Conservation (phyloP, 2,113 vertebrate genomes). For the Neomonachus schauinslandi region DNA sequence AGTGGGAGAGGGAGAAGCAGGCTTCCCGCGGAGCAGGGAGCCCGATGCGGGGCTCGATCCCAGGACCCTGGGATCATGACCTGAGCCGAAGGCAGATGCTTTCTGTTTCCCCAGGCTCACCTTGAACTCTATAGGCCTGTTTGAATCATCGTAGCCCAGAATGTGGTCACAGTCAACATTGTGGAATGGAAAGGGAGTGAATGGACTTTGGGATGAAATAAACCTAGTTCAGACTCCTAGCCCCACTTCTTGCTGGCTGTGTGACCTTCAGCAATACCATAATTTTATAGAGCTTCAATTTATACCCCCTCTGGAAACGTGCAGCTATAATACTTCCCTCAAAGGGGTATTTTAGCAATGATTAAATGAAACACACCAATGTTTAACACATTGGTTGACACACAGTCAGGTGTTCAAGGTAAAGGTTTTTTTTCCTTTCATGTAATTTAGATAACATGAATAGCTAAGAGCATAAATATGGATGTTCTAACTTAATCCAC, state of each 20-base stretch:
- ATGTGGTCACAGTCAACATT: not conserved
- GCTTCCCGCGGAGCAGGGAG: too few species aligned
- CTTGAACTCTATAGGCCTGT: not conserved
- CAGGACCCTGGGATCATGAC: too few species aligned
- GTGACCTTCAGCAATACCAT: not conserved
- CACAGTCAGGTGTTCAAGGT: not conserved
- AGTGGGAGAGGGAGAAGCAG: too few species aligned
- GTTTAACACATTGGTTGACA: not conserved
- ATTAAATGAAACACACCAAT: not conserved
- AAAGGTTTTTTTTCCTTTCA: not conserved
- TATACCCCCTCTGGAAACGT: not conserved
- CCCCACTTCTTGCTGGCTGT: not conserved
- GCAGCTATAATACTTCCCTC: not conserved
- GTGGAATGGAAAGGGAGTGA: not conserved
- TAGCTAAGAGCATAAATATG: not conserved
- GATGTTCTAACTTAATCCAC: constrained; percentile 4
- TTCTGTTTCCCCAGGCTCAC: not conserved
- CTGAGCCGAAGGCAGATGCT: too few species aligned
- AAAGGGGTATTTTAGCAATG: not conserved
- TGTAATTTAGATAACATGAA: not conserved
- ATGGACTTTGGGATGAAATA: not conserved
- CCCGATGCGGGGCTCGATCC: too few species aligned
- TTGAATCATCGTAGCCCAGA: not conserved
- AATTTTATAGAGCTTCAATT: not conserved
- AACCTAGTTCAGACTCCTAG: not conserved